Evolutionary conservation across 2,797 vertebrate genomes (phyloP).

Genomic region (Helarctos malayanus): DNA sequence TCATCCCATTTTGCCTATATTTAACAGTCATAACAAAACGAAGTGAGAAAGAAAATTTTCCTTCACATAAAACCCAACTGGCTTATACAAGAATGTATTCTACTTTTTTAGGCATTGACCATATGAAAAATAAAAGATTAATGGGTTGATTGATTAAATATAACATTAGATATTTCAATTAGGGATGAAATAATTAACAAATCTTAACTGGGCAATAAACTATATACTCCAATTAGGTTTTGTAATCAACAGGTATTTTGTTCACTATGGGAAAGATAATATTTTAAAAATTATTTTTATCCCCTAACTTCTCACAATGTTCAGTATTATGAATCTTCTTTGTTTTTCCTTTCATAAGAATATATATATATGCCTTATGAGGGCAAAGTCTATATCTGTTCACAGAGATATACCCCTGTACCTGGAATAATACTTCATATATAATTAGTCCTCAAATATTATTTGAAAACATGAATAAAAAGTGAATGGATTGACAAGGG

Average conservation of each 20-base stretch:
- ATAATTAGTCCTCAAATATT: background rate
- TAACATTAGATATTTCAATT: background rate
- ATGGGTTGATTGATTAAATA: background rate
- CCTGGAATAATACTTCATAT: background rate
- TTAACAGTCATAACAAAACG: background rate
- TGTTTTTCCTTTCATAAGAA: background rate
- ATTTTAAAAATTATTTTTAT: slow-evolving; percentile 19
- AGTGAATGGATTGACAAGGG: background rate
- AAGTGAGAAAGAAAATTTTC: background rate
- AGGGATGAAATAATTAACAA: background rate
- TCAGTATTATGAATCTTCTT: background rate
- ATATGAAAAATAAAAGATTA: slow-evolving; percentile 4
- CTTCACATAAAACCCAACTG: background rate
- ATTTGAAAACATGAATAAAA: background rate
- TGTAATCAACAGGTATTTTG: slow-evolving; percentile 19
- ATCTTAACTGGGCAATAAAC: background rate
- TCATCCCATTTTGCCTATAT: background rate
- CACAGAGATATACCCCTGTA: background rate
- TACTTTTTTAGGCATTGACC: background rate
- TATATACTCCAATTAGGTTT: background rate
- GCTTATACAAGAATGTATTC: background rate
- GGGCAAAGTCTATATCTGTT: background rate
- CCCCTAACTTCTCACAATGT: background rate
- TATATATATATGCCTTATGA: background rate
- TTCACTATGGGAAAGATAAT: background rate